Evolutionary conservation across 2,113 vertebrate species (phyloP), one percentile per base, ranked within the genome.

Genomic region (Lasiurus cinereus): DNA sequence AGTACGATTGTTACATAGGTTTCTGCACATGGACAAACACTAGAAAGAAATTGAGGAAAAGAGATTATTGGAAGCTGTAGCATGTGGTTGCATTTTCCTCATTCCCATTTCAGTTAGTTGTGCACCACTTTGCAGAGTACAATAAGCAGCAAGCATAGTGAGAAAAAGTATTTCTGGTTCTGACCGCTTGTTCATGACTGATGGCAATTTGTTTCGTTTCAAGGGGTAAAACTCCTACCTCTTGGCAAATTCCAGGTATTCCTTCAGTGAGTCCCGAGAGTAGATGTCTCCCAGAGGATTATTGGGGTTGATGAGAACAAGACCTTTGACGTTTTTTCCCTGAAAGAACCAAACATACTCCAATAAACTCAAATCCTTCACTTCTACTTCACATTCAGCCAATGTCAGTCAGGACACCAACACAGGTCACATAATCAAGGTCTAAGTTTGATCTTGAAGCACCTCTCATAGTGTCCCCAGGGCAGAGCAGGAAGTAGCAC

Each of bases 191-290:
- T 72, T 56, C 52, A 2, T 3, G 3, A 33, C 24, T 4, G 15
- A 89, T 11, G 8, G 19, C 33, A 52, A 11, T n/a, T 56, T 13
- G 7, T 56, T 24, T 43, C n/a, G 62, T 54, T 56, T 83, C 11
- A 24, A 56, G 27, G 39, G 8, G 16, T 3, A 10, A 80, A 80
- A 67, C 2, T 50, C 98, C 27, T 95, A 99, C 99, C 98, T 99
- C 98, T 99, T 99, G 76, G 99, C 99, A 98, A 99, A 99, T 95
- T 99, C 98, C 98, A 99, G 98, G 97, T 99, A 99, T 93, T 98
- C 98, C 79, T 94, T 97, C 98, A 99, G 98, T 73, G 99, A 98
- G 67, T 98, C 96, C 22, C 70, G 92, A 24, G 98, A 99, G 97
- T 99, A 99, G 97, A 99, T 93, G 6, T 99, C 98, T 69, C 99